Percentiles rank a stretch among this genome's conserved stretches.
phyloP scores from a whole-genome alignment of 2,888 invertebrate genomes.

The Ochropleura leucogaster region DNA sequence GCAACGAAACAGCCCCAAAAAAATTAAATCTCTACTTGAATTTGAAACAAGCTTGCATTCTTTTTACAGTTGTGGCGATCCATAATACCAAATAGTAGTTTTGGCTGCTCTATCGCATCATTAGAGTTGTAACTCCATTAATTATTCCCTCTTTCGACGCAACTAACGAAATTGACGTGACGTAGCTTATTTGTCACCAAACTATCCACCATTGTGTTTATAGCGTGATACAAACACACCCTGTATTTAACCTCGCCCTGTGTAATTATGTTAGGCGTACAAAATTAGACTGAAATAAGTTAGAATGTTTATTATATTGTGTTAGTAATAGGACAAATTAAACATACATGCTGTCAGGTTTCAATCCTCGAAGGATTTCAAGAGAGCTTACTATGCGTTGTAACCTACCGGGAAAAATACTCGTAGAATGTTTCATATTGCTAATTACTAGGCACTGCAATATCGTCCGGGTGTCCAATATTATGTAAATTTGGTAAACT shows the following conservation, averaged over 20 bases:
- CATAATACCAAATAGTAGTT: neutral
- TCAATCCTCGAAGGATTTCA: slow-evolving; percentile 26
- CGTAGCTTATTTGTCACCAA: slow-evolving; percentile 58
- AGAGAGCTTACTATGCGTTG: slow-evolving; percentile 17
- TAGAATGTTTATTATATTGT: slow-evolving; percentile 50
- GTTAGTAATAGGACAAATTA: slow-evolving; percentile 33
- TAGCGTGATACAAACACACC: slow-evolving; percentile 63
- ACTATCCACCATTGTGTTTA: slow-evolving; percentile 55
- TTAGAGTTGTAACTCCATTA: slow-evolving; percentile 34
- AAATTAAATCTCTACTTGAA: neutral
- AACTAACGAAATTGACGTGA: slow-evolving; percentile 48
- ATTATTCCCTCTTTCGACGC: slow-evolving; percentile 1
- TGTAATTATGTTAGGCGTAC: slow-evolving; percentile 43
- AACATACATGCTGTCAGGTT: slow-evolving; percentile 35
- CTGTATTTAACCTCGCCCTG: slow-evolving; percentile 58
- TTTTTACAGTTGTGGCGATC: neutral
- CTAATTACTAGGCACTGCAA: slow-evolving; percentile 10
- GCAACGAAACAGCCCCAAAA: no score
- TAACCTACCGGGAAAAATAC: slow-evolving; percentile 8
- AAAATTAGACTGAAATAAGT: slow-evolving; percentile 28
- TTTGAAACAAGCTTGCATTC: neutral
- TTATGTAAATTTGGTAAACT: slow-evolving; percentile 15
- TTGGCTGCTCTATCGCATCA: neutral
- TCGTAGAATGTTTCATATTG: neutral
- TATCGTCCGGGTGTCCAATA: neutral